Conservation (phyloP, 2,888 invertebrate species). For the Apotomis betuletana region DNA sequence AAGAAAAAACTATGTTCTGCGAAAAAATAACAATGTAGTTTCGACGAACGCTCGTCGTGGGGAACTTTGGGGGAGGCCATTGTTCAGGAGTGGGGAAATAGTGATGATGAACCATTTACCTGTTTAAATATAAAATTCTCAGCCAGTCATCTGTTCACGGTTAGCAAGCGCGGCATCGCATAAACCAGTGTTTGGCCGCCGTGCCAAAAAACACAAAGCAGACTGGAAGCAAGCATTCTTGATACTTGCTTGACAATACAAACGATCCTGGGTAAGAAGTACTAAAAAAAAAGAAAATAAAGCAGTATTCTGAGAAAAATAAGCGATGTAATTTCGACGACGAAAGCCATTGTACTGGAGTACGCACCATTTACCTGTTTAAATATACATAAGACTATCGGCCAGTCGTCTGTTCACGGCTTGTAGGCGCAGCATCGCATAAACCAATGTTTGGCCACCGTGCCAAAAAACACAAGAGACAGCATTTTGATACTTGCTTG, state of each 20-base stretch:
- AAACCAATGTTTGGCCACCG: slow-evolving; percentile 77
- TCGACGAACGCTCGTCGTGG: too few relatives aligned
- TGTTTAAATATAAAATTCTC: slow-evolving; percentile 35
- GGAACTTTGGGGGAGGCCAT: too few relatives aligned
- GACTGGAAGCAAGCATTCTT: slow-evolving; percentile 53
- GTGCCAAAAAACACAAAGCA: slow-evolving; percentile 82
- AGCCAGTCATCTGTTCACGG: slow-evolving; percentile 48
- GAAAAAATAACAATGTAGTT: too few relatives aligned
- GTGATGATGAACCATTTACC: too few relatives aligned
- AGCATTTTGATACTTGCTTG: slow-evolving; percentile 63
- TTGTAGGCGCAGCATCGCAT: slow-evolving; percentile 56
- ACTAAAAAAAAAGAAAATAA: too few relatives aligned
- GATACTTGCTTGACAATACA: slow-evolving; percentile 55
- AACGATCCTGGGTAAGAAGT: too few relatives aligned
- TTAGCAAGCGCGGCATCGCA: slow-evolving; percentile 61
- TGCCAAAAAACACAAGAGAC: slow-evolving; percentile 80
- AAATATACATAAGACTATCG: too few relatives aligned
- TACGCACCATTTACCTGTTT: slow-evolving; percentile 62
- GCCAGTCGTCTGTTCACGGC: slow-evolving; percentile 45
- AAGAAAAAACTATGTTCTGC: slow-evolving; percentile 35
- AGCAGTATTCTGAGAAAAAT: slow-evolving; percentile 35
- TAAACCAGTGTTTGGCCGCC: slow-evolving; percentile 77
- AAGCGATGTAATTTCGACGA: too few relatives aligned
- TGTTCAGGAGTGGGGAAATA: too few relatives aligned
- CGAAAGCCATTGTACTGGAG: too few relatives aligned